phyloP scores from a whole-genome alignment of 2,113 vertebrate genomes.

The Pteronura brasiliensis region DNA sequence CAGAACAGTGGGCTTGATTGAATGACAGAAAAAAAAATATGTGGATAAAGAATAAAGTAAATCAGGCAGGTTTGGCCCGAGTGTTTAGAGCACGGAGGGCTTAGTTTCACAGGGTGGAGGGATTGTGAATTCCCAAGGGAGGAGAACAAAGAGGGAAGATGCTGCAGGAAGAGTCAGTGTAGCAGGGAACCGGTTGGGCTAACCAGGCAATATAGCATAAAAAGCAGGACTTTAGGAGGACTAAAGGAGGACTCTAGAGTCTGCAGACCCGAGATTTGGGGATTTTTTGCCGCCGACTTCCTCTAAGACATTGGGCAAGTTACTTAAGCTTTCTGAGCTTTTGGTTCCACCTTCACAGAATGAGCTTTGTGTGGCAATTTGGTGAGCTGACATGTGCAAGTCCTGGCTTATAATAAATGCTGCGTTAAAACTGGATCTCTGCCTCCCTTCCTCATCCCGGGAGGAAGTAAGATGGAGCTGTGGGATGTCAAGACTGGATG shows the following conservation, averaged over 20 bases:
- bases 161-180: not conserved
- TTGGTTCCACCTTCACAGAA: not conserved
- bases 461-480: not conserved
- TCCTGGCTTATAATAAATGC: not conserved
- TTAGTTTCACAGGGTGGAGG: not conserved
- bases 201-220: rapidly evolving
- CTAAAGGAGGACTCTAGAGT: not conserved
- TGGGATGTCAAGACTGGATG: not conserved
- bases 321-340: not conserved
- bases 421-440: not conserved
- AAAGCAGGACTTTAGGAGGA: no score
- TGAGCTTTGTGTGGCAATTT: not conserved
- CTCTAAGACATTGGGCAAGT: not conserved
- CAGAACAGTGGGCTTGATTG: not conserved
- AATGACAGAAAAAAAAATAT: not conserved
- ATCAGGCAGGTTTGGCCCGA: not conserved
- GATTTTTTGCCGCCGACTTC: not conserved
- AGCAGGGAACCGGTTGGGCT: not conserved
- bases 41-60: not conserved
- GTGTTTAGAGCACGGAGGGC: not conserved
- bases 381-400: not conserved
- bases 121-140: not conserved
- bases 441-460: not conserved
- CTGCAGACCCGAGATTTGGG: not conserved
- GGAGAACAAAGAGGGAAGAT: not conserved